Percentiles rank a stretch among this genome's conserved stretches.
Evolutionary conservation across 2,797 vertebrate species (phyloP).

Genomic region (Sebastes variabilis): DNA sequence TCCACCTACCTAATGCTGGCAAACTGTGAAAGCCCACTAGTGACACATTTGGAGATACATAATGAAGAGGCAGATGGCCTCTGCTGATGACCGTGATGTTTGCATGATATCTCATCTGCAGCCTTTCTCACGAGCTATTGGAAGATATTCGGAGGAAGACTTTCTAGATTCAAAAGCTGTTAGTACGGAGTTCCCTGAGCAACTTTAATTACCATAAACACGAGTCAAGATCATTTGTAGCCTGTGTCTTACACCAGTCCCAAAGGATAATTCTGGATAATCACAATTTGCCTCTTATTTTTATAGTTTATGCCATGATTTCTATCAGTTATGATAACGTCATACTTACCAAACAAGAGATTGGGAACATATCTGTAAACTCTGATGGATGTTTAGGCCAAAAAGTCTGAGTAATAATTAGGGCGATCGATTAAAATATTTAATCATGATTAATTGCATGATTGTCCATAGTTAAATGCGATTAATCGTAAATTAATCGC

Average conservation of each 20-base stretch:
- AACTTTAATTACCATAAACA: neutral
- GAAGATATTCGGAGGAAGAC: constrained; percentile 22
- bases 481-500: too few species aligned
- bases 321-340: neutral
- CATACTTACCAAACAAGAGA: neutral
- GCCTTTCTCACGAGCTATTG: constrained; percentile 30
- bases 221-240: neutral
- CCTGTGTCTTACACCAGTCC: neutral
- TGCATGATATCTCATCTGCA: constrained; percentile 59
- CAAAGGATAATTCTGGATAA: neutral
- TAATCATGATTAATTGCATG: too few species aligned
- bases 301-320: neutral
- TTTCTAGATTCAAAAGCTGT: constrained; percentile 32
- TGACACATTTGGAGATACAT: constrained; percentile 53
- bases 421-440: too few species aligned
- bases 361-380: too few species aligned
- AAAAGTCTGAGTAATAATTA: too few species aligned
- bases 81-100: constrained; percentile 58
- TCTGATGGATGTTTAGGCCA: too few species aligned
- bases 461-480: too few species aligned
- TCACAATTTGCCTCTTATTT: neutral
- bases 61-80: constrained; percentile 73
- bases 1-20: constrained; percentile 59
- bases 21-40: constrained; percentile 49
- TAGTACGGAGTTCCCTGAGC: neutral